A percentile compares a stretch with the other conserved stretches of the same genome.
Conservation (phyloP, 2,113 vertebrate species). For the Anser cygnoides region DNA sequence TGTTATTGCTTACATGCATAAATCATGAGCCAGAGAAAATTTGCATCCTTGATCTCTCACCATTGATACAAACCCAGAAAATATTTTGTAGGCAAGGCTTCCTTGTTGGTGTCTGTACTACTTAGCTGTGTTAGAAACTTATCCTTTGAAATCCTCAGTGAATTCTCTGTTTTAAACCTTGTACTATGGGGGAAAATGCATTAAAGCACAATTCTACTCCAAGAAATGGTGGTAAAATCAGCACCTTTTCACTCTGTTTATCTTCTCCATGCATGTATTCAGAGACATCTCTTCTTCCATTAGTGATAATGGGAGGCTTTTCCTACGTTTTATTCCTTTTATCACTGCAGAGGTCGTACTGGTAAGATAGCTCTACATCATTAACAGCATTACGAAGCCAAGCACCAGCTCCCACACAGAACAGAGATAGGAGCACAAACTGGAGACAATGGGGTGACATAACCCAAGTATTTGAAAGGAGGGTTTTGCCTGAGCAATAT, state of each 20-base stretch:
- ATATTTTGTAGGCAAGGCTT: neutral
- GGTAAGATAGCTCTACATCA: neutral
- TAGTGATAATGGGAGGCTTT: neutral
- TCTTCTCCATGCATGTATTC: neutral
- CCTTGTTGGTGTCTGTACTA: neutral
- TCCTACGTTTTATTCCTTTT: neutral
- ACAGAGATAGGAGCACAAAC: neutral
- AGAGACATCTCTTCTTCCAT: constrained; percentile 1
- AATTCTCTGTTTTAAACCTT: neutral
- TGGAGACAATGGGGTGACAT: neutral
- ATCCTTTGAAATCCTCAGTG: neutral
- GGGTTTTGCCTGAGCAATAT: neutral
- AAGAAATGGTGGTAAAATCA: constrained; percentile 16
- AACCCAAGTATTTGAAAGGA: neutral
- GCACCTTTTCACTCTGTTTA: neutral
- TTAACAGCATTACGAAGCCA: constrained; percentile 13
- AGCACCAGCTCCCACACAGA: neutral
- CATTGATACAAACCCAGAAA: neutral
- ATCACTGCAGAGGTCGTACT: neutral
- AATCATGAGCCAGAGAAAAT: neutral
- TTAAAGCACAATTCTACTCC: neutral
- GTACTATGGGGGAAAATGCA: neutral
- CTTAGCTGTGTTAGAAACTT: neutral
- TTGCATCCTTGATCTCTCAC: neutral
- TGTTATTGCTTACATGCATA: neutral